Evolutionary conservation across 2,113 vertebrate genomes (phyloP).

Genomic region (Syngnathus floridae): DNA sequence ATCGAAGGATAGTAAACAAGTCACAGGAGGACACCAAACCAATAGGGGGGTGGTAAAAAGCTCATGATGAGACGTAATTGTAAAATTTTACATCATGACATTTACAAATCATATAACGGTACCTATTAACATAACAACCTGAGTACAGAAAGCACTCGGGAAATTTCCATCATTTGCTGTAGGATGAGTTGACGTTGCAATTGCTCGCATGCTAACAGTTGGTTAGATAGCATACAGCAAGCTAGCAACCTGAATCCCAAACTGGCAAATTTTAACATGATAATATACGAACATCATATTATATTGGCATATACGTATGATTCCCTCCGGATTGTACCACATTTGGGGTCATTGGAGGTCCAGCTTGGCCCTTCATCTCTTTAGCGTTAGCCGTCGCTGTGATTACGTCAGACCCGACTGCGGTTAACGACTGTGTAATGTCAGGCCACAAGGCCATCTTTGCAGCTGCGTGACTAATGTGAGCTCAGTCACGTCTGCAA

Average conservation of each 20-base stretch:
- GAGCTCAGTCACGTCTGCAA: slow-evolving; percentile 30
- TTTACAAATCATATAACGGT: too few species aligned
- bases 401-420: not conserved
- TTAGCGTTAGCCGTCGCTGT: not conserved
- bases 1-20: not conserved
- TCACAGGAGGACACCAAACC: not conserved
- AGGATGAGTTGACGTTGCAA: too few species aligned
- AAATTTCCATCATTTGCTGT: too few species aligned
- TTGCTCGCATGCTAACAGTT: too few species aligned
- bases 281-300: too few species aligned
- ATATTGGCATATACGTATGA: not conserved
- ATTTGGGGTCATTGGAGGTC: not conserved
- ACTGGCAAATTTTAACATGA: too few species aligned
- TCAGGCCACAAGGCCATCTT: slow-evolving; percentile 20
- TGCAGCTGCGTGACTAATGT: slow-evolving; percentile 37
- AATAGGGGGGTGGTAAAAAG: not conserved
- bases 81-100: too few species aligned
- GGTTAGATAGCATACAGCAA: not conserved
- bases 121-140: too few species aligned
- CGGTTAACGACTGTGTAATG: not conserved
- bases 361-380: not conserved
- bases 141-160: too few species aligned
- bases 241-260: not conserved
- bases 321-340: not conserved
- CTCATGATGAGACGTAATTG: not conserved